Evolutionary conservation across 2,797 vertebrate species (phyloP).

Genomic region (Gambelia wislizenii): DNA sequence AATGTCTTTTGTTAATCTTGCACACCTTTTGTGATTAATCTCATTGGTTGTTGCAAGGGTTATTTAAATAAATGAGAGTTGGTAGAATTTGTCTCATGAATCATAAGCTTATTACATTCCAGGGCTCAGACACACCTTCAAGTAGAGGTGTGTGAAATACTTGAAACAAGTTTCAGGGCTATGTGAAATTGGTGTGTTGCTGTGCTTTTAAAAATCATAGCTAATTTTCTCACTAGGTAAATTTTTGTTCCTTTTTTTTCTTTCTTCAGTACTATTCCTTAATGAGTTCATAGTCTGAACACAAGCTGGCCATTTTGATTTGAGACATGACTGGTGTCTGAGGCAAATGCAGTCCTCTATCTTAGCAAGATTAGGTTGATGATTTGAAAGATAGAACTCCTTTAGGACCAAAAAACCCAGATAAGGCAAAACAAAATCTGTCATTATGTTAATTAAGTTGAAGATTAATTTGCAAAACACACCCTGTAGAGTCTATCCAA

Average conservation of each 20-base stretch:
- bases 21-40: conserved; percentile 26
- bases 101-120: conserved; percentile 23
- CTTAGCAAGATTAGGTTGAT: conserved; percentile 31
- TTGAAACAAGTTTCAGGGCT: conserved; percentile 8
- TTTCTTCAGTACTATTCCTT: not conserved
- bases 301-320: not conserved
- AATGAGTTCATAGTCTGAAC: not conserved
- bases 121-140: conserved; percentile 6
- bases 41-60: conserved; percentile 23
- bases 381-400: conserved; percentile 15
- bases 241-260: not conserved
- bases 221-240: conserved; percentile 14
- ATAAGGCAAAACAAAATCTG: conserved; percentile 33
- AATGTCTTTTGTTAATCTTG: conserved; percentile 13
- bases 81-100: conserved; percentile 11
- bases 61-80: conserved; percentile 18
- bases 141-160: conserved; percentile 12
- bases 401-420: conserved; percentile 12
- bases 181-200: not conserved
- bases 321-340: conserved; percentile 22
- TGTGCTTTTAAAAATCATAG: conserved; percentile 5
- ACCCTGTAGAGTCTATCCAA: conserved; percentile 8
- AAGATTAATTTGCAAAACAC: conserved; percentile 45
- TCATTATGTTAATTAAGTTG: conserved; percentile 34
- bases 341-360: not conserved